These are phyloP conservation scores for Keiferia lycopersicella DNA, from an alignment of 2,888 invertebrate genomes.

Conservation along the genomic window DNA sequence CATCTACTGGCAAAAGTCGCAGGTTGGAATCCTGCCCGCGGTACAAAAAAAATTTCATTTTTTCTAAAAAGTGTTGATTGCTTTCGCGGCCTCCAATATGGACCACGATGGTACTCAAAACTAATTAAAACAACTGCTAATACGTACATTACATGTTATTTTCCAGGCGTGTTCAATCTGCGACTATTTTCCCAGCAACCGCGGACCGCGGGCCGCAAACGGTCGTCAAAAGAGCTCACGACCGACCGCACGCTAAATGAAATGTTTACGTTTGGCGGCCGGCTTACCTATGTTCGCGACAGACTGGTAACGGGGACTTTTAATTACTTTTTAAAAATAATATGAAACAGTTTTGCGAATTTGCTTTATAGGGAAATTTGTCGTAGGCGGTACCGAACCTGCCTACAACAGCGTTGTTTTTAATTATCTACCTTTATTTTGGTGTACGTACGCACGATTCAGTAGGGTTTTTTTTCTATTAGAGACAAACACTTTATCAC, in stretches of 20 bases:
- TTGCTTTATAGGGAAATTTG: conserved; percentile 30
- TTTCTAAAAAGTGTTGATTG: neutral
- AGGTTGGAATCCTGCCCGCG: too few relatives aligned
- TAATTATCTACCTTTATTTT: too few relatives aligned
- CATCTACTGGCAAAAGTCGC: too few relatives aligned
- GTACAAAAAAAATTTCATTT: too few relatives aligned
- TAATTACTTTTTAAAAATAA: conserved; percentile 62
- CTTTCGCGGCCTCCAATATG: too few relatives aligned
- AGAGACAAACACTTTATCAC: too few relatives aligned
- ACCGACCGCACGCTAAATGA: conserved; percentile 57
- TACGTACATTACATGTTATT: neutral
- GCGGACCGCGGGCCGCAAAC: conserved; percentile 37
- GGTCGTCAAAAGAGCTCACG: conserved; percentile 47
- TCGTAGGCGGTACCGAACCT: too few relatives aligned
- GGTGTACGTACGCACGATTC: too few relatives aligned
- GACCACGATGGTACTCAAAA: too few relatives aligned
- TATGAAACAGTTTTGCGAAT: conserved; percentile 46
- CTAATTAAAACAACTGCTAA: too few relatives aligned
- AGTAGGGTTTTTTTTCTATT: too few relatives aligned
- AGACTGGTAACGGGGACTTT: conserved; percentile 44
- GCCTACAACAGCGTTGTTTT: too few relatives aligned
- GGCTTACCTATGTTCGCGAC: conserved; percentile 38
- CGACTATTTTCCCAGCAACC: conserved; percentile 22
- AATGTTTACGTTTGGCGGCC: conserved; percentile 51
- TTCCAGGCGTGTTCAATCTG: neutral